Percentiles rank a stretch among this genome's conserved stretches.
Conservation (phyloP, 2,797 vertebrate species). For the Phataginus tricuspis region DNA sequence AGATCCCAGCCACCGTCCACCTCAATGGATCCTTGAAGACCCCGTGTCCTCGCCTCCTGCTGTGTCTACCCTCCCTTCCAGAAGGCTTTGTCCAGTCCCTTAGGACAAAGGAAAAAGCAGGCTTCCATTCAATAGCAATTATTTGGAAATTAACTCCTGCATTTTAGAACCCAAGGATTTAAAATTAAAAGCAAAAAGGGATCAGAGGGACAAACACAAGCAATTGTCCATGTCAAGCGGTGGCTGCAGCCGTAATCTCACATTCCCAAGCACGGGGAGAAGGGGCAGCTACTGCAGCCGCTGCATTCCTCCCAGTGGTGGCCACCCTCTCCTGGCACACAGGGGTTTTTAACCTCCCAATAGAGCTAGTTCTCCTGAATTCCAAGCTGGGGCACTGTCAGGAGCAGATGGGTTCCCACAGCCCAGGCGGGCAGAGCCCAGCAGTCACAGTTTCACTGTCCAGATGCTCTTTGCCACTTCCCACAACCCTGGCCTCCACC, state of each 20-base stretch:
- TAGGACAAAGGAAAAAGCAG: neutral
- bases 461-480: neutral
- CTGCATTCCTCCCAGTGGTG: neutral
- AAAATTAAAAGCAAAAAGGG: conserved; percentile 44
- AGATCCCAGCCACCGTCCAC: neutral
- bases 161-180: conserved; percentile 49
- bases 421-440: neutral
- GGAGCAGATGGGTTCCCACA: neutral
- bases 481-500: neutral
- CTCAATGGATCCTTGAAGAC: neutral
- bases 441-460: neutral
- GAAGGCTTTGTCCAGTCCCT: neutral
- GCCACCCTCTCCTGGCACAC: neutral
- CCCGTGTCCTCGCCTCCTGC: neutral
- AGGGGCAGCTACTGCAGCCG: neutral
- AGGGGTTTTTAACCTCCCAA: neutral
- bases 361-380: neutral
- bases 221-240: neutral
- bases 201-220: neutral
- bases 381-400: neutral
- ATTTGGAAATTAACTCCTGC: conserved; percentile 36
- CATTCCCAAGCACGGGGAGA: neutral
- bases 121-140: neutral
- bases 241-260: neutral
- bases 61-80: neutral